Percentiles rank a stretch among this genome's conserved stretches.
phyloP scores from a whole-genome alignment of 2,888 invertebrate genomes.

The Dynastes grantii region DNA sequence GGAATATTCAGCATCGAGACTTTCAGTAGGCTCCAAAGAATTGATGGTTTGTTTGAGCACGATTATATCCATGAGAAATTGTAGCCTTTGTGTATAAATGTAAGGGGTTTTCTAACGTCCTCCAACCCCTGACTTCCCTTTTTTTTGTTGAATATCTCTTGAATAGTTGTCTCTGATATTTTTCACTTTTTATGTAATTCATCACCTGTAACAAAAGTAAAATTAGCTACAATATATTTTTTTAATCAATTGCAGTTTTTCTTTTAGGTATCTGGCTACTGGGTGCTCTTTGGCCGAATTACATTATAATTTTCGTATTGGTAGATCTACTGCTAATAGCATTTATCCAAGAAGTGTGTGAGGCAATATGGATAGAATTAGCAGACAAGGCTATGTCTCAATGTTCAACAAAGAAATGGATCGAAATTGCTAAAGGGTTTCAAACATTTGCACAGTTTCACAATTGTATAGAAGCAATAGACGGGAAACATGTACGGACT shows the following conservation, averaged over 20 bases:
- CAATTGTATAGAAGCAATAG: slow-evolving; percentile 50
- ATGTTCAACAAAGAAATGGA: slow-evolving; percentile 55
- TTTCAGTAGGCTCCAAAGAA: slow-evolving; percentile 47
- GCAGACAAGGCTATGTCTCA: slow-evolving; percentile 40
- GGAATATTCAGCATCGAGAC: slow-evolving; percentile 34
- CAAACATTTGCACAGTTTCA: slow-evolving; percentile 61
- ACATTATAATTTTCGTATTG: slow-evolving; percentile 46
- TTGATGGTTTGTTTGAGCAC: slow-evolving; percentile 55
- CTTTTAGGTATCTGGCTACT: slow-evolving; percentile 24
- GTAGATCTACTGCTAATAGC: slow-evolving; percentile 36
- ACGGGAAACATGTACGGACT: slow-evolving; percentile 57
- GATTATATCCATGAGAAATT: slow-evolving; percentile 60
- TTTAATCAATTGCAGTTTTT: not conserved
- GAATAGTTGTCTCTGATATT: slow-evolving; percentile 59
- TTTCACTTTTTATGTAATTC: slow-evolving; percentile 59
- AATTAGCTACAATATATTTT: slow-evolving; percentile 20
- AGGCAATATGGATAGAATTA: slow-evolving; percentile 58
- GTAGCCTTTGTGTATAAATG: slow-evolving; percentile 60
- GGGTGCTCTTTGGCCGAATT: slow-evolving; percentile 26
- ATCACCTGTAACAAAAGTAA: slow-evolving; percentile 42
- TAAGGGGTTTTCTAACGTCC: slow-evolving; percentile 58
- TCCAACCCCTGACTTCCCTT: slow-evolving; percentile 57
- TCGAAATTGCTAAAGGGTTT: slow-evolving; percentile 58
- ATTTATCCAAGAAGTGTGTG: slow-evolving; percentile 54
- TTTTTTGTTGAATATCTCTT: slow-evolving; percentile 57